phyloP scores from a whole-genome alignment of 2,797 vertebrate species.

The Lemur catta region DNA sequence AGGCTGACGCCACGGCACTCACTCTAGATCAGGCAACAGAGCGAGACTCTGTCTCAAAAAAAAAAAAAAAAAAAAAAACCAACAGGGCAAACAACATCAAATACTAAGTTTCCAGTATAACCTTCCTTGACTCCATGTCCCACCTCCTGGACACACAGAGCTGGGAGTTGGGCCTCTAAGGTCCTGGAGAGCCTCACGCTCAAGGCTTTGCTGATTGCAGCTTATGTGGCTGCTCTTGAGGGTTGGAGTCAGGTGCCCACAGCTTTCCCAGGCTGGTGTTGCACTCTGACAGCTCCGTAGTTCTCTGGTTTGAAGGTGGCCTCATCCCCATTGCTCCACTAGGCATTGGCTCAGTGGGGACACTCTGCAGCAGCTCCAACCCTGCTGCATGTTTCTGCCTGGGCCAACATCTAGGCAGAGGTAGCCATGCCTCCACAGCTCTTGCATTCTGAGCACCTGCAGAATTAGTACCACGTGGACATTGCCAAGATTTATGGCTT shows the following conservation, averaged over 20 bases:
- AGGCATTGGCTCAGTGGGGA: not conserved
- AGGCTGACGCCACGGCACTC: no score
- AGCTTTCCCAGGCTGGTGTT: not conserved
- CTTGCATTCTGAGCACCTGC: not conserved
- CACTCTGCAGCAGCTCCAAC: not conserved
- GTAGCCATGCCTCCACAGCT: not conserved
- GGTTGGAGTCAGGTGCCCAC: not conserved
- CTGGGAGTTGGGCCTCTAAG: not conserved
- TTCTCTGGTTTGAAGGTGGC: not conserved
- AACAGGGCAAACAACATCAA: not conserved
- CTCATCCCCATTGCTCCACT: not conserved
- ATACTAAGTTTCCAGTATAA: not conserved
- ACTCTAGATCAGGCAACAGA: no score
- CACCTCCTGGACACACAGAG: not conserved
- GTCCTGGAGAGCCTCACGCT: not conserved
- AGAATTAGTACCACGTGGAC: not conserved
- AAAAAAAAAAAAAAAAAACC: no score
- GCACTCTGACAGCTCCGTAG: not conserved
- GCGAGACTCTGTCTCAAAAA: no score
- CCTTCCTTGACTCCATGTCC: not conserved
- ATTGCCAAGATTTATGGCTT: not conserved
- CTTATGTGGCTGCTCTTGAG: not conserved
- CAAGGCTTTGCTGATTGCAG: not conserved
- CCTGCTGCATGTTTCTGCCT: not conserved
- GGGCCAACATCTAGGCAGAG: not conserved